Evolutionary conservation across 2,797 vertebrate species (phyloP).

Genomic region (Sebastes reedi): DNA sequence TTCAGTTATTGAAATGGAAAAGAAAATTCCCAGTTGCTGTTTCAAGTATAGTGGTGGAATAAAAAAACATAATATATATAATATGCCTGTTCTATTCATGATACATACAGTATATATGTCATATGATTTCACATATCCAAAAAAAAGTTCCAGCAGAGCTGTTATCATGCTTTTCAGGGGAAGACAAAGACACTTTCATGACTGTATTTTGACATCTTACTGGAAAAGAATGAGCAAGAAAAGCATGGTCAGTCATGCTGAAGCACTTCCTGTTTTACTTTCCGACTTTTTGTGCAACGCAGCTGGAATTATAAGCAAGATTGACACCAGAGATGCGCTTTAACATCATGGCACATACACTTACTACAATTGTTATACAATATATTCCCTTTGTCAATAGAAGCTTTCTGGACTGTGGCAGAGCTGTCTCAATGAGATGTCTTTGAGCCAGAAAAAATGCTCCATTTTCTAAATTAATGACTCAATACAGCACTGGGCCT

Average conservation of each 20-base stretch:
- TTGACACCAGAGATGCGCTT: neutral
- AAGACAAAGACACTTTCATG: too few species aligned
- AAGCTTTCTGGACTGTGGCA: neutral
- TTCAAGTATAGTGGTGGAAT: neutral
- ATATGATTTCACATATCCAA: neutral
- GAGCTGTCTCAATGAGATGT: neutral
- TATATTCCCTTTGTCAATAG: neutral
- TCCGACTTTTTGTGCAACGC: neutral
- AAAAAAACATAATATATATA: neutral
- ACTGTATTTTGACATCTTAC: neutral
- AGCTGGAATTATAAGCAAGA: neutral
- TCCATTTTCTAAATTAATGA: neutral
- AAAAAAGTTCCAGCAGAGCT: neutral
- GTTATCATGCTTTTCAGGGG: too few species aligned
- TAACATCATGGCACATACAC: neutral
- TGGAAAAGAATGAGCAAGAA: neutral
- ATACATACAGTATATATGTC: neutral
- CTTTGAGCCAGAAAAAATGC: neutral
- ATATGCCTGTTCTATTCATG: neutral
- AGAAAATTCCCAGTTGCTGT: neutral
- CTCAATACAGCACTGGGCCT: neutral
- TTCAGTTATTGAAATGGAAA: neutral
- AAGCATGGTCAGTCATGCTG: neutral
- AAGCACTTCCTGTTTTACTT: slow-evolving; percentile 6
- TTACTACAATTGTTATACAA: neutral